A percentile compares a stretch with the other conserved stretches of the same genome.
Conservation (phyloP, 1,140 invertebrate species). For the Andricus grossulariae region DNA sequence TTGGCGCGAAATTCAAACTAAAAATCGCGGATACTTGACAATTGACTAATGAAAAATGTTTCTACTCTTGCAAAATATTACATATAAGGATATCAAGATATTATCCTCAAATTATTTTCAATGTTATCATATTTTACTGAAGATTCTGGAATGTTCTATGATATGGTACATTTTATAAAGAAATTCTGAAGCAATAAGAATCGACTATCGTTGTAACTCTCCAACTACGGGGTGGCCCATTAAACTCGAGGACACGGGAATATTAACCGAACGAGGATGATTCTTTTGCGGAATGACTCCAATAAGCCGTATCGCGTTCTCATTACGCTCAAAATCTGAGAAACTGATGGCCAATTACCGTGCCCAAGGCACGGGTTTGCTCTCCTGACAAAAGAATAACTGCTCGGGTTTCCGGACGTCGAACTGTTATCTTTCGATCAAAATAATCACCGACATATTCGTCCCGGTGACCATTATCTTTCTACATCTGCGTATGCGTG, state of each 20-base stretch:
- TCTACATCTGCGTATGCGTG: slow-evolving; percentile 2
- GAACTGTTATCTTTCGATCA: slow-evolving; percentile 26
- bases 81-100: too few relatives aligned
- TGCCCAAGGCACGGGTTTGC: neutral
- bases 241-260: slow-evolving; percentile 21
- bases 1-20: too few relatives aligned
- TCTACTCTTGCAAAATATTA: too few relatives aligned
- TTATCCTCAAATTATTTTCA: too few relatives aligned
- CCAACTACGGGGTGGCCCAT: slow-evolving; percentile 22
- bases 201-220: neutral
- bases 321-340: slow-evolving; percentile 29
- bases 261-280: slow-evolving; percentile 23
- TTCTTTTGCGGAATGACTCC: slow-evolving; percentile 27
- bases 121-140: too few relatives aligned
- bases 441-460: slow-evolving; percentile 29
- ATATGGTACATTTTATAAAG: neutral
- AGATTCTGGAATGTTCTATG: too few relatives aligned
- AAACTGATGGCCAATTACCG: slow-evolving; percentile 25
- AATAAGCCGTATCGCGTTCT: slow-evolving; percentile 27
- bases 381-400: slow-evolving; percentile 30
- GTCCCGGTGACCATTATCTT: neutral
- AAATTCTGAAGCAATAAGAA: neutral
- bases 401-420: slow-evolving; percentile 22
- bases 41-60: too few relatives aligned
- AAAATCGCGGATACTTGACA: too few relatives aligned